These are phyloP conservation scores for Grallaria varia DNA, from an alignment of 2,113 vertebrate species.

Conservation along the genomic window DNA sequence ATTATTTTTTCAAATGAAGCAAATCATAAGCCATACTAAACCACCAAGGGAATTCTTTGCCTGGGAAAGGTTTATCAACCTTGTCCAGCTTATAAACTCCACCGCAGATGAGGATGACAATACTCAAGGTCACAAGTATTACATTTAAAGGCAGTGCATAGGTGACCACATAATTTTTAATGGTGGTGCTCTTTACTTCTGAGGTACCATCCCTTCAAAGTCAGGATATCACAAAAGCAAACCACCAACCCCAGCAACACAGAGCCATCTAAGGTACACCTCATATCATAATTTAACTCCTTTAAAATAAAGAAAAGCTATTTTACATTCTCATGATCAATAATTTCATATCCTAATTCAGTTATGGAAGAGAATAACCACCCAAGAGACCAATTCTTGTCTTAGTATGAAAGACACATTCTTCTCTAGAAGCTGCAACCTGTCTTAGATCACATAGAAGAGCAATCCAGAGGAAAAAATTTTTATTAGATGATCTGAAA, in stretches of 20 bases:
- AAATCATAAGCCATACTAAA: not conserved
- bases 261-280: not conserved
- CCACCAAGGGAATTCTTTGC: not conserved
- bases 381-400: not conserved
- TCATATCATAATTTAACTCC: not conserved
- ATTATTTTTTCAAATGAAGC: not conserved
- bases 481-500: not conserved
- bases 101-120: not conserved
- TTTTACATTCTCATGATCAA: not conserved
- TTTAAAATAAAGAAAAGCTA: not conserved
- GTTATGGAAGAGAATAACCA: not conserved
- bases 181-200: not conserved
- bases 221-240: not conserved
- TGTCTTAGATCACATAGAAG: not conserved
- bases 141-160: not conserved
- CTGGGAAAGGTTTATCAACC: not conserved
- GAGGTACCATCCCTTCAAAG: not conserved
- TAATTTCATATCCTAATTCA: not conserved
- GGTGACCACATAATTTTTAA: not conserved
- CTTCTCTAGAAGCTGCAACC: not conserved
- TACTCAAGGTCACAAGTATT: not conserved
- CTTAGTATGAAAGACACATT: not conserved
- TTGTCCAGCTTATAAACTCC: not conserved
- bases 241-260: not conserved
- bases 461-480: not conserved